phyloP scores from a whole-genome alignment of 2,888 invertebrate genomes.

The Temnothorax rugatulus region DNA sequence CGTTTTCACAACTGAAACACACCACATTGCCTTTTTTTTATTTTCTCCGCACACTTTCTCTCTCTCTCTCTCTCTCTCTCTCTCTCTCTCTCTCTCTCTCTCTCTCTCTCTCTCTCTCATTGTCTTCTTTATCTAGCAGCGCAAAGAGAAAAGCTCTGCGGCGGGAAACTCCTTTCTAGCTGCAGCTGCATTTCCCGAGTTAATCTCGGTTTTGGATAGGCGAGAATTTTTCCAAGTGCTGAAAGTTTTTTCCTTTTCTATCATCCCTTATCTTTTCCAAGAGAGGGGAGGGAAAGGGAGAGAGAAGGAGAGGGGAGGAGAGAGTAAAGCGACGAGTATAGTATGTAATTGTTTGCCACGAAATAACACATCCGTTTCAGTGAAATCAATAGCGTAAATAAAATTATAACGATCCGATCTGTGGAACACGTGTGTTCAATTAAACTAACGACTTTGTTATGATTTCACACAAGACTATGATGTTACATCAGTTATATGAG shows the following conservation, averaged over 20 bases:
- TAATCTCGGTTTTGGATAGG: conserved; percentile 57
- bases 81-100: not conserved
- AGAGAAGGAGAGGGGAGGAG: not conserved
- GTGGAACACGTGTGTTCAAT: conserved; percentile 16
- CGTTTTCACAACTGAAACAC: conserved; percentile 66
- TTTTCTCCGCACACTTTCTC: conserved; percentile 21
- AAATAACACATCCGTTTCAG: conserved; percentile 3
- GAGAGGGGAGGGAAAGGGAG: not conserved
- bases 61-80: not conserved
- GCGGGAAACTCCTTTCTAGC: conserved; percentile 49
- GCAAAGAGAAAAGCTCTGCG: conserved; percentile 51
- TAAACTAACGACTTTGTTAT: conserved; percentile 37
- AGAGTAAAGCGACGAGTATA: not conserved
- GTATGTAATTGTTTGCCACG: conserved; percentile 20
- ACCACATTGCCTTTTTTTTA: conserved; percentile 36
- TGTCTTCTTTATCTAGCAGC: conserved; percentile 46
- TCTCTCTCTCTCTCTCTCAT: not conserved
- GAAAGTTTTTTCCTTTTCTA: conserved; percentile 40
- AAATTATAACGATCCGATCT: conserved; percentile 47
- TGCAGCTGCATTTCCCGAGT: conserved; percentile 54
- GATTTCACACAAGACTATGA: conserved; percentile 18
- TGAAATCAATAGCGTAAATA: conserved; percentile 31
- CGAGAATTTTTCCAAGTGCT: conserved; percentile 54
- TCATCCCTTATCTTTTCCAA: conserved; percentile 39
- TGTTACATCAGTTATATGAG: conserved; percentile 3